Percentiles rank a stretch among this genome's conserved stretches.
phyloP scores from a whole-genome alignment of 2,113 vertebrate species.

The Puntigrus tetrazona region DNA sequence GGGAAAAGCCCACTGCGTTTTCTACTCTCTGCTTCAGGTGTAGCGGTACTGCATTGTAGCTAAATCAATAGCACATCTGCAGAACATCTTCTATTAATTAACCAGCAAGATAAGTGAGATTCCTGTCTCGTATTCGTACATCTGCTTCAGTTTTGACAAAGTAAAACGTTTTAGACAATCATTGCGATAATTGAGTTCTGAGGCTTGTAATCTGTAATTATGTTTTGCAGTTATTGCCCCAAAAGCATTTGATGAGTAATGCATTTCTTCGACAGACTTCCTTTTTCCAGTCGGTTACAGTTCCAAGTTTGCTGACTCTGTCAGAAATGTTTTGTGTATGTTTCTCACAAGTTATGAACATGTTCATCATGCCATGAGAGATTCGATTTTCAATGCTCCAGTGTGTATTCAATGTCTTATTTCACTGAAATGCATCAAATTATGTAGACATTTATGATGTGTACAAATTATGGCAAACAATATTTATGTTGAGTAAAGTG shows the following conservation, averaged over 20 bases:
- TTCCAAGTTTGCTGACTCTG: background rate
- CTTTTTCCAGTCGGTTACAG: background rate
- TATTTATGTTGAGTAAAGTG: background rate
- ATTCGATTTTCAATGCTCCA: background rate
- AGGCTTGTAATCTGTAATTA: constrained; percentile 11
- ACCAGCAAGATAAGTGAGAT: background rate
- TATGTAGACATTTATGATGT: background rate
- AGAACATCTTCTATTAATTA: constrained; percentile 10
- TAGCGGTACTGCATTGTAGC: background rate
- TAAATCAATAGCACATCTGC: constrained; percentile 27
- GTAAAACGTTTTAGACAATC: background rate
- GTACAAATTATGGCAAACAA: background rate
- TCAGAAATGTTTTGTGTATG: background rate
- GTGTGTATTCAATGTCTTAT: background rate
- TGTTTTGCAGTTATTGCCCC: background rate
- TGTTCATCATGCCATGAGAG: background rate
- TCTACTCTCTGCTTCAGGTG: background rate
- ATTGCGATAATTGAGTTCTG: background rate
- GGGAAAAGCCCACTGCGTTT: constrained; percentile 19
- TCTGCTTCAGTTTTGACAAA: background rate
- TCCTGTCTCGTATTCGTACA: background rate
- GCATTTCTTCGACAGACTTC: background rate
- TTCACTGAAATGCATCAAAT: background rate
- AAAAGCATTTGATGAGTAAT: background rate
- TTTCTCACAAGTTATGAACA: background rate